phyloP scores from a whole-genome alignment of 2,113 vertebrate species.

The Lepisosteus oculatus region DNA sequence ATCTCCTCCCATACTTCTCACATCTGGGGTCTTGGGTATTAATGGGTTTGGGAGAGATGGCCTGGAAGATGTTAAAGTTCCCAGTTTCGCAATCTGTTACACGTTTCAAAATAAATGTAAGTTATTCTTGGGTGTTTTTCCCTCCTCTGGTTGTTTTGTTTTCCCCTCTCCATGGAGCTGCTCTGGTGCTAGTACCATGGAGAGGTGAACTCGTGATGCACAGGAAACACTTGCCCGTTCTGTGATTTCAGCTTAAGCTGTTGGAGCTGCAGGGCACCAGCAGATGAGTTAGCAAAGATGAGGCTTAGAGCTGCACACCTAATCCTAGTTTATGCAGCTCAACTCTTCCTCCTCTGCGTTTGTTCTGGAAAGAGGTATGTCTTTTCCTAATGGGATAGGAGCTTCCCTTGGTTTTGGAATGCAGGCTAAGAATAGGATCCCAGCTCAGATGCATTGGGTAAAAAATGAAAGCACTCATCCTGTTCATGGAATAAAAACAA shows the following conservation, averaged over 20 bases:
- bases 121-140: too few species aligned
- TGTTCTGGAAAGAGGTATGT: neutral
- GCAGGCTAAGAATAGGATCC: neutral
- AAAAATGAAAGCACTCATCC: too few species aligned
- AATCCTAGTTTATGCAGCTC: neutral
- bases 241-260: slow-evolving; percentile 4
- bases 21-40: too few species aligned
- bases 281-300: neutral
- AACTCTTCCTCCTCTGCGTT: neutral
- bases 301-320: neutral
- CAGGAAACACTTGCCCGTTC: neutral
- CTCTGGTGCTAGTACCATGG: too few species aligned
- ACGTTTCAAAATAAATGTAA: too few species aligned
- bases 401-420: neutral
- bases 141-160: neutral
- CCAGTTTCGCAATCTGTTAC: too few species aligned
- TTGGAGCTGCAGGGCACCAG: neutral
- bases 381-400: too few species aligned
- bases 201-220: neutral
- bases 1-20: slow-evolving; percentile 31
- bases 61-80: too few species aligned
- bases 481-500: too few species aligned
- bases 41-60: too few species aligned
- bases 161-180: slow-evolving; percentile 18
- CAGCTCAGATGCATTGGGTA: too few species aligned